Base-by-base conservation (phyloP, 2,888 invertebrate species). In the Horisme vitalbata region DNA sequence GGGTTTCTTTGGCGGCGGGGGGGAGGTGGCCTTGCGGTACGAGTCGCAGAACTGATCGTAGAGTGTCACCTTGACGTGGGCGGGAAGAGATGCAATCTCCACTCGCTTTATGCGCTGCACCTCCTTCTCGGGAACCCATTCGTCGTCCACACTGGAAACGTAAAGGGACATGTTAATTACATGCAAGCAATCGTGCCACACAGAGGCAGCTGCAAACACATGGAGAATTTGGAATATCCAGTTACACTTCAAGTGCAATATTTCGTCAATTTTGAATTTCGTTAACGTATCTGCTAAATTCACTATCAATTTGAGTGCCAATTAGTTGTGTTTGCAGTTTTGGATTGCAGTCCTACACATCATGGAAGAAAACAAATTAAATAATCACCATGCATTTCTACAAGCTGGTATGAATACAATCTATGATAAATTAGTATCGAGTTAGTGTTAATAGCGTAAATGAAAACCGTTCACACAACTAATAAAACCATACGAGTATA, bases 81-180 rank as follows among this genome's bases (percentile, higher is more conserved):
- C 79, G 5, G 91, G 79, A 54, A 93, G 76, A 39, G 77, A 63
- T 2, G 90, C 81, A 43, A 93, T 92, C 68, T 91, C 88, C 27
- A 94, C 90, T 24, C 89, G 83, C 80, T 93, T 94, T 53, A 91
- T 90, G 39, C 91, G 90, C 64, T 89, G 90, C 73, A 93, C 93
- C 51, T 93, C 92, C 74, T 93, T 92, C 79, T 95, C 96, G 0
- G 93, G 90, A 57, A 97, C 91, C 97, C 97, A 97, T 74, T 96
- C 95, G 81, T 97, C 96, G 11, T 95, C 94, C 77, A 96, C 84
- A 70, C 97, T 97, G 90, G 7, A 88, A 88, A 39, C 27, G 33
- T 8, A 58, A 55, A 51, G 3, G 0, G 1, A 0, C 0, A 8
- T 2, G 4, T 30, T 64, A 47, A 70, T 45, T 38, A 5, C 4